Evolutionary conservation across 2,113 vertebrate species (phyloP), one percentile per base, ranked within the genome.

Genomic region (Nesogale talazaci): DNA sequence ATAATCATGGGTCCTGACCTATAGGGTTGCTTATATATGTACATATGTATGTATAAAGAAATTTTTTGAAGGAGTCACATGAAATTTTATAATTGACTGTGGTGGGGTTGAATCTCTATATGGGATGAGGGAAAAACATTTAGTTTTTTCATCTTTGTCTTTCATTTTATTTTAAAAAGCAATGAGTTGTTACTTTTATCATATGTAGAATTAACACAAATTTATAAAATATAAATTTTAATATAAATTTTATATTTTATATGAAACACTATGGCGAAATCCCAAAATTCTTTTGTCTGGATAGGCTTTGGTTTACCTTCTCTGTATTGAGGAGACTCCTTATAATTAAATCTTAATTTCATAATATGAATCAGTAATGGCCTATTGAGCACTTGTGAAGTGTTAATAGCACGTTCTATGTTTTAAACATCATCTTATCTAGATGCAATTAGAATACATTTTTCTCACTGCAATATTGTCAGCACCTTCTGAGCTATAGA

Each of bases 391-490:
- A 63, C 0, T 70, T 70, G 14, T 92, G 17, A 83, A 76, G 61
- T 87, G n/a, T 25, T 61, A 22, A 34, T 31, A 83, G 74, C 14
- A n/a, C 25, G 79, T 29, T 4, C 42, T 74, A 12, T 59, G 74
- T 63, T 81, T 94, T 74, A 88, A 78, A 6, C 4, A 34, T 80
- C 27, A 57, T 70, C 5, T 15, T 89, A 38, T 84, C 31, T 86
- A 40, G 90, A 57, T 83, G 42, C 7, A 85, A 84, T 63, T 65
- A 88, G 38, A 46, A 36, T 75, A 11, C 17, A 3, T 34, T 34
- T 76, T 95, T 96, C 46, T 90, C 17, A 76, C 17, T 75, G 40
- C 87, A 91, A 91, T 69, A 65, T 59, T 87, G 89, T 12, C 69
- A 78, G 56, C 52, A 67, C 85, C 72, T 82, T 87, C 36, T 70